Conservation (phyloP, 2,797 vertebrate genomes). For the Caiman crocodilus region DNA sequence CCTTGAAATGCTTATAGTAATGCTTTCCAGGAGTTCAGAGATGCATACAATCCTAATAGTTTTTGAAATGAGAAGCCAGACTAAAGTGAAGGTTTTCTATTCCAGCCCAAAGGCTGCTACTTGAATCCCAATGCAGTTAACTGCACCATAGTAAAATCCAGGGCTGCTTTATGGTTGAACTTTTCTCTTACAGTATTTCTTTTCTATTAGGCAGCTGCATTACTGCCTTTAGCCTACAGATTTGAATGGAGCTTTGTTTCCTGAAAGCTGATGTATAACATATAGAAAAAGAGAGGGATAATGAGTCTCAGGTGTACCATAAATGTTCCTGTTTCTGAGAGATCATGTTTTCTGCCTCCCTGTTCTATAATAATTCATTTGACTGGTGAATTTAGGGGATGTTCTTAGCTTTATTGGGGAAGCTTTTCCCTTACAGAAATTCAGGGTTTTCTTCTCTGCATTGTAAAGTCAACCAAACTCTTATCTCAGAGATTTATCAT, state of each 20-base stretch:
- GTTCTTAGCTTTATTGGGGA: background rate
- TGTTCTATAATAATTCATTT: background rate
- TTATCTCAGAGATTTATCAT: background rate
- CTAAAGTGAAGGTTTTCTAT: rapidly evolving
- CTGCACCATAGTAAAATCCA: rapidly evolving
- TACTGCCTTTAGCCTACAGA: background rate
- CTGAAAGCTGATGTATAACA: rapidly evolving
- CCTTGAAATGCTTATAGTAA: background rate
- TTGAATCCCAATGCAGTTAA: background rate
- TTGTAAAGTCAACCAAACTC: background rate
- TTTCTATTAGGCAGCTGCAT: background rate
- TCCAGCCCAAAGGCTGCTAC: background rate
- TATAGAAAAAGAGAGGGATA: background rate
- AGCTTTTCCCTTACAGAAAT: background rate
- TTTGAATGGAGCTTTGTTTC: background rate
- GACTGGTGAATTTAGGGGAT: background rate
- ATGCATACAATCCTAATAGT: background rate
- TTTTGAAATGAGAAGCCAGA: background rate
- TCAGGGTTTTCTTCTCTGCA: background rate
- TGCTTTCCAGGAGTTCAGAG: background rate
- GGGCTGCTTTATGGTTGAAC: rapidly evolving
- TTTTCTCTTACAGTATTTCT: background rate
- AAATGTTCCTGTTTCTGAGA: background rate
- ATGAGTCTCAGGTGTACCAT: background rate
- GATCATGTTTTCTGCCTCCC: background rate